Conservation (phyloP, 2,888 invertebrate genomes). For the Campopleginae sp. region DNA sequence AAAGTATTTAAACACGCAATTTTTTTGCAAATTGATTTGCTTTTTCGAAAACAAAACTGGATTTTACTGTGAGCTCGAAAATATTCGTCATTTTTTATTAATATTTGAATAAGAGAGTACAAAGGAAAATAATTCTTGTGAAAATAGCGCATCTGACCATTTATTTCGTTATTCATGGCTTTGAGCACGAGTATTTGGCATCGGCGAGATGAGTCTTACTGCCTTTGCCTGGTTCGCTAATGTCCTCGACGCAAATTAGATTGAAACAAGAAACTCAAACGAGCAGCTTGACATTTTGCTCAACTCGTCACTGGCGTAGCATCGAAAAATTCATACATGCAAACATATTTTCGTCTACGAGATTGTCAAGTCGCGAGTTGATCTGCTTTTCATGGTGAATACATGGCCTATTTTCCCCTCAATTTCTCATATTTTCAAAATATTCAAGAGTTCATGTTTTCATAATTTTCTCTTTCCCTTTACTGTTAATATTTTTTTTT, state of each 20-base stretch:
- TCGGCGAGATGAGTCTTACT: slow-evolving; percentile 71
- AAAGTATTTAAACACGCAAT: neutral
- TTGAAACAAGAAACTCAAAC: slow-evolving; percentile 67
- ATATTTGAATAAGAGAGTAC: neutral
- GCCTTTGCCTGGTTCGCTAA: slow-evolving; percentile 71
- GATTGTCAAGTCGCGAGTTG: neutral
- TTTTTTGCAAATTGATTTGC: neutral
- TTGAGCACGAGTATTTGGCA: slow-evolving; percentile 67
- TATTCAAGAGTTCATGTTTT: neutral
- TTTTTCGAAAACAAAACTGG: neutral
- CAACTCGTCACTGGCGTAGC: slow-evolving; percentile 20
- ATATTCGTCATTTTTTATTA: neutral
- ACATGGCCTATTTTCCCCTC: neutral
- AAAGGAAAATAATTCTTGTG: neutral
- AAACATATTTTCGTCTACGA: neutral
- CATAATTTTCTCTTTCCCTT: neutral
- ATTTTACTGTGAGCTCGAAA: too few species aligned
- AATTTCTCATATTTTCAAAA: neutral
- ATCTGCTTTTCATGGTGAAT: neutral
- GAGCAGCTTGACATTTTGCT: slow-evolving; percentile 37
- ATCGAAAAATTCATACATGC: neutral
- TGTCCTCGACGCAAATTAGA: slow-evolving; percentile 75
- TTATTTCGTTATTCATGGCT: slow-evolving; percentile 3
- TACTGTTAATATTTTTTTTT: neutral
- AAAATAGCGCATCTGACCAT: neutral